Evolutionary conservation across 2,113 vertebrate genomes (phyloP), one percentile per base, ranked within the genome.

Genomic region (Astur gentilis): DNA sequence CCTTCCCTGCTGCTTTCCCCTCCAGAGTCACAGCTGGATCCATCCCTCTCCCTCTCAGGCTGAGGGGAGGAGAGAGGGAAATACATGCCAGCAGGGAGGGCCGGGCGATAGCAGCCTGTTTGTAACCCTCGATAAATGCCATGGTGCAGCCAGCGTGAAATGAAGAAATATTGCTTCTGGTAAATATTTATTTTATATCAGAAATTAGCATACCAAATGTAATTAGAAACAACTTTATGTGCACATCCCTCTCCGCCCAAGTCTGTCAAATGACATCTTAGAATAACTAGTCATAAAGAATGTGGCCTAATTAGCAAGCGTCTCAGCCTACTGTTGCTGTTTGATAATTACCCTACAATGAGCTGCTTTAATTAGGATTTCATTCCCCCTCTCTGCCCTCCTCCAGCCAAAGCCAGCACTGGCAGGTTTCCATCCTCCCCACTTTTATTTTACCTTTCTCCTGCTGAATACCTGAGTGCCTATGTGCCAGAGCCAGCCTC

Each of bases 181-280:
- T 98, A 98, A 98, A 98, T 98, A 98, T 98, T 98, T 98, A 98
- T 98, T 98, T 98, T 98, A 97, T 98, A 98, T 98, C 98, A 98
- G 98, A 98, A 98, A 98, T 98, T 98, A 98, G 98, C 98, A 98
- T 98, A 98, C 98, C 98, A 98, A 98, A 98, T 98, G 98, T 98
- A 98, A 98, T 98, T 98, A 98, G 98, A 97, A 98, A 95, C 97
- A 97, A 98, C 97, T 97, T 97, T 94, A 96, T 97, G 97, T 97
- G 91, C 61, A 77, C 91, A 80, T 94, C 90, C 93, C 84, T 42
- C 81, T 90, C 90, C 95, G 64, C 52, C 85, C 77, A 26, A 83
- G 97, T 96, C 98, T 98, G 94, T 98, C 97, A 98, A 98, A 97
- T 96, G 96, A 96, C 97, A 97, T 97, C 95, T 98, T 73, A 60